Evolutionary conservation across 2,113 vertebrate species (phyloP).

Genomic region (Heterochromis multidens): DNA sequence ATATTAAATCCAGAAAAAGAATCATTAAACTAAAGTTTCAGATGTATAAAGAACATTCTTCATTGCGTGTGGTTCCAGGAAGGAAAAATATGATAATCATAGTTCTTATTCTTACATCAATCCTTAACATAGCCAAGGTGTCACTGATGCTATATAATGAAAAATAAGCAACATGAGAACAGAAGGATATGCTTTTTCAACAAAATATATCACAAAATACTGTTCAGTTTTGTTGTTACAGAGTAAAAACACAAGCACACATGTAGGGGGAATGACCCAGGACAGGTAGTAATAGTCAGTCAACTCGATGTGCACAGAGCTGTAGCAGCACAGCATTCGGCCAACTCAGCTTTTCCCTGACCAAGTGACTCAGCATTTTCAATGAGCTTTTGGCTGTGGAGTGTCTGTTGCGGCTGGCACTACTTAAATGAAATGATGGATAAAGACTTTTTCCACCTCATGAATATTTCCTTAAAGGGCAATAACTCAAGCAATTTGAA

Average conservation of each 20-base stretch:
- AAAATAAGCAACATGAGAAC: neutral
- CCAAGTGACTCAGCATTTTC: conserved; percentile 48
- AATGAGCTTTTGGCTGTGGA: conserved; percentile 28
- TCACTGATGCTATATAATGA: neutral
- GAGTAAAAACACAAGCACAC: neutral
- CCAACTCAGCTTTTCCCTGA: conserved; percentile 20
- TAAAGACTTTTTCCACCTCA: conserved; percentile 43
- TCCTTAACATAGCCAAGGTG: neutral
- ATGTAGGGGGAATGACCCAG: neutral
- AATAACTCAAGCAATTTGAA: conserved; percentile 31
- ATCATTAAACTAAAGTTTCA: neutral
- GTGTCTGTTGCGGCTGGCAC: conserved; percentile 24
- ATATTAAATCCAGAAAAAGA: neutral
- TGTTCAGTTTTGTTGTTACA: neutral
- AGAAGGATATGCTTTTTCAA: neutral
- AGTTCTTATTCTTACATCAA: neutral
- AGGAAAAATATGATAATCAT: neutral
- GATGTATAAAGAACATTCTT: conserved; percentile 2
- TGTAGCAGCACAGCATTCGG: conserved; percentile 13
- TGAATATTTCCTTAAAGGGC: conserved; percentile 49
- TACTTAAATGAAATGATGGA: conserved; percentile 57
- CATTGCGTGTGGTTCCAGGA: neutral
- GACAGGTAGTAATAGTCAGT: neutral
- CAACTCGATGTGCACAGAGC: neutral
- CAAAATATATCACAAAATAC: neutral